Conservation (phyloP, 2,888 invertebrate genomes). For the Eudemis profundana region DNA sequence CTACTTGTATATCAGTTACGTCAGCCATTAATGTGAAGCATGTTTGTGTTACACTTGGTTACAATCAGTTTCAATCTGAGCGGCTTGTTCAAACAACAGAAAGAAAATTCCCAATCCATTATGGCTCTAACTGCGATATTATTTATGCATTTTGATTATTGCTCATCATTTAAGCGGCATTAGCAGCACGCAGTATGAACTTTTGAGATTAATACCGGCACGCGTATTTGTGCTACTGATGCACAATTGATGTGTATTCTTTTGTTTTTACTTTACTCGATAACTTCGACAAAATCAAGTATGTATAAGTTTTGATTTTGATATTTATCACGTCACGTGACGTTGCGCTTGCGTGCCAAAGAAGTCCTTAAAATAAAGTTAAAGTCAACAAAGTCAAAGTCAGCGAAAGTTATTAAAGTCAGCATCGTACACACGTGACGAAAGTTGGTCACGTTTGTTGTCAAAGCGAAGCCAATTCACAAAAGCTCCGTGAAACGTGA, state of each 20-base stretch:
- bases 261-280: too few relatives aligned
- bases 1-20: conserved; percentile 31
- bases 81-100: background rate
- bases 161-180: too few relatives aligned
- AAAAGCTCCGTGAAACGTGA: conserved; percentile 5
- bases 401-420: conserved; percentile 10
- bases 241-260: too few relatives aligned
- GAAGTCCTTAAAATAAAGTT: conserved; percentile 8
- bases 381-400: conserved; percentile 10
- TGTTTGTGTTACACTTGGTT: conserved; percentile 25
- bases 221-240: too few relatives aligned
- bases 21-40: conserved; percentile 31
- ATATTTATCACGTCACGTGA: background rate
- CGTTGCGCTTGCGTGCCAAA: background rate
- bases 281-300: too few relatives aligned
- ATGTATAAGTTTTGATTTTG: background rate
- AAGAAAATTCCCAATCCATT: background rate
- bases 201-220: too few relatives aligned
- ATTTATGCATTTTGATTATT: background rate
- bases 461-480: conserved; percentile 1
- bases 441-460: conserved; percentile 18
- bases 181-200: too few relatives aligned
- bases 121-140: background rate
- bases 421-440: background rate
- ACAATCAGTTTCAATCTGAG: conserved; percentile 29